Conservation (phyloP, 2,888 invertebrate species). For the Lasioglossum vierecki region DNA sequence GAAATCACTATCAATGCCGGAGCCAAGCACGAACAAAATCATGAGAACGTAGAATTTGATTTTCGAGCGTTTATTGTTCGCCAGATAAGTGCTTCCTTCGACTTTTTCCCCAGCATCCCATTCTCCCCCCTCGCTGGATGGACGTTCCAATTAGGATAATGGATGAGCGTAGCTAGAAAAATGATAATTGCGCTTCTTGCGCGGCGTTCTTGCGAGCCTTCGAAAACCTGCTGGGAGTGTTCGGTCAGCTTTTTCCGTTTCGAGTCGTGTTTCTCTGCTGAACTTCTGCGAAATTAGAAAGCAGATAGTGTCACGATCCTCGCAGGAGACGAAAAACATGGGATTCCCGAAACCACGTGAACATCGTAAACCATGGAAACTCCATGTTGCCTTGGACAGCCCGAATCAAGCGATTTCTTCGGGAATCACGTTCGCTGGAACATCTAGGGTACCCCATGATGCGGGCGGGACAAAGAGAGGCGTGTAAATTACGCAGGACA, state of each 20-base stretch:
- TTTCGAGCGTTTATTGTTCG: conserved; percentile 5
- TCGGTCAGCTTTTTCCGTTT: not conserved
- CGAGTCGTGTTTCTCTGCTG: not conserved
- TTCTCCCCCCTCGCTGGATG: conserved; percentile 23
- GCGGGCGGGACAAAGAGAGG: conserved; percentile 21
- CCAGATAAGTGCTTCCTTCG: not conserved
- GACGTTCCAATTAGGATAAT: conserved; percentile 63
- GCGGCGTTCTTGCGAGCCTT: not conserved
- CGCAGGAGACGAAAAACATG: conserved; percentile 25
- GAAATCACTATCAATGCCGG: not conserved
- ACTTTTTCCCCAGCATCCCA: conserved; percentile 11
- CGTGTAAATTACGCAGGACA: conserved; percentile 32
- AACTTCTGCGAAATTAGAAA: conserved; percentile 13
- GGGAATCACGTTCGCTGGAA: conserved; percentile 35
- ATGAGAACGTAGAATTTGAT: not conserved
- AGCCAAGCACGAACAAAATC: not conserved
- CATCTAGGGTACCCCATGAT: not conserved
- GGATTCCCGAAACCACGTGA: conserved; percentile 42
- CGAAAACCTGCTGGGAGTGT: not conserved
- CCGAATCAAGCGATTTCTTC: conserved; percentile 48
- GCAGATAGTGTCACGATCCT: not conserved
- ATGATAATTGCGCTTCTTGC: conserved; percentile 18
- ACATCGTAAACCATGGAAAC: conserved; percentile 55
- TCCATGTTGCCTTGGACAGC: conserved; percentile 10
- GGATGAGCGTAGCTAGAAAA: conserved; percentile 40